Conservation (phyloP, 1,140 invertebrate species). For the Leptinotarsa defecta region DNA sequence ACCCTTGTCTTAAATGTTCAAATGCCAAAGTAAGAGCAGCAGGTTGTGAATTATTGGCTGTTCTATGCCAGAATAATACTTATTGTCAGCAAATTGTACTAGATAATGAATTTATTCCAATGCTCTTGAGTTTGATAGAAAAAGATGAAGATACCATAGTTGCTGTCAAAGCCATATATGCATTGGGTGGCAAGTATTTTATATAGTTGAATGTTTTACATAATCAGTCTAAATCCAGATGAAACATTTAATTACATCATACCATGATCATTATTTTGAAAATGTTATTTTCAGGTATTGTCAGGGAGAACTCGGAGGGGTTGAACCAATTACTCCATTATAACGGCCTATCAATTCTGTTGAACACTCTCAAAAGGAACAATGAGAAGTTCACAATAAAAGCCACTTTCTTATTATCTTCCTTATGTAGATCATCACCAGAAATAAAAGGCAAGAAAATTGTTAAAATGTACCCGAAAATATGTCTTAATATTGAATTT, state of each 20-base stretch:
- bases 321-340: slow-evolving; percentile 64
- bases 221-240: too few species aligned
- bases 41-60: slow-evolving; percentile 71
- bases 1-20: slow-evolving; percentile 66
- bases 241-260: too few species aligned
- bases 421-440: slow-evolving; percentile 62
- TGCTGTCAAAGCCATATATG: slow-evolving; percentile 72
- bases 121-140: slow-evolving; percentile 68
- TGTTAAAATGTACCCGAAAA: too few species aligned
- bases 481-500: too few species aligned
- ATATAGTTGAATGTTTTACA: too few species aligned
- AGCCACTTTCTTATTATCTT: slow-evolving; percentile 69
- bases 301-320: slow-evolving; percentile 63
- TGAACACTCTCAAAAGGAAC: slow-evolving; percentile 64
- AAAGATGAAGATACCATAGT: slow-evolving; percentile 64
- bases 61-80: slow-evolving; percentile 79
- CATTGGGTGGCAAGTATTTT: slow-evolving; percentile 70
- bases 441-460: slow-evolving; percentile 61
- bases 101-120: slow-evolving; percentile 66
- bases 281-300: slow-evolving; percentile 61
- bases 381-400: slow-evolving; percentile 70
- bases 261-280: neutral
- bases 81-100: slow-evolving; percentile 71
- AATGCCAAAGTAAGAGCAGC: slow-evolving; percentile 65
- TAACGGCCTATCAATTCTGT: slow-evolving; percentile 67